Evolutionary conservation across 2,113 vertebrate species (phyloP).

Genomic region (Phyllostomus hastatus): DNA sequence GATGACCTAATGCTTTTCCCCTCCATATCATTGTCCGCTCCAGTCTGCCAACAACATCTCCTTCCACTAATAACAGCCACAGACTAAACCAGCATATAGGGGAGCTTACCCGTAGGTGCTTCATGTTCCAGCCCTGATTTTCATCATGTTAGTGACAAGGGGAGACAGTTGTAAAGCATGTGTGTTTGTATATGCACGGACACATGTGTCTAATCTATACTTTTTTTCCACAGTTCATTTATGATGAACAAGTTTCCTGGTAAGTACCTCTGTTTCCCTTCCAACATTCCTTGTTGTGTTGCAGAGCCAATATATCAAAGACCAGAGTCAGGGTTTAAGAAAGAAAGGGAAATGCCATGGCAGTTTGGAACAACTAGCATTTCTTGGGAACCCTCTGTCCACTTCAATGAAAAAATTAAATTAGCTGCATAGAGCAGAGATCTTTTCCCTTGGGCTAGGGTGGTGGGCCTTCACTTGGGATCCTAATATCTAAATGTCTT

Average conservation of each 20-base stretch:
- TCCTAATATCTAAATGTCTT: neutral
- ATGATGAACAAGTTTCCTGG: slow-evolving; percentile 97
- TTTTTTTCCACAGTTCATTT: slow-evolving; percentile 91
- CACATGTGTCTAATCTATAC: slow-evolving; percentile 42
- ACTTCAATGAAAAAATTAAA: neutral
- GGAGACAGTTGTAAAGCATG: neutral
- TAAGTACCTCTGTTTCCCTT: slow-evolving; percentile 80
- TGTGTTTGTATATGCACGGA: neutral
- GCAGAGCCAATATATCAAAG: neutral
- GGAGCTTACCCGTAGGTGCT: neutral
- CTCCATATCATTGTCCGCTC: fast-evolving
- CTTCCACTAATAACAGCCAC: neutral
- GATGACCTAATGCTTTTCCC: too few species aligned
- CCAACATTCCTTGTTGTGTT: neutral
- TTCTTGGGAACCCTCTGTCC: neutral
- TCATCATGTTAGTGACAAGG: too few species aligned
- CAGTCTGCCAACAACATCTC: neutral
- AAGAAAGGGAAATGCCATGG: neutral
- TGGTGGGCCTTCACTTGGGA: neutral
- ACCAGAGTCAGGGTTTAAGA: neutral
- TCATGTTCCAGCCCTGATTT: too few species aligned
- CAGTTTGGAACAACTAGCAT: neutral
- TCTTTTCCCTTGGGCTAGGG: neutral
- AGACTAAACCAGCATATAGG: neutral
- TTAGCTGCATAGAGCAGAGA: neutral